Base-by-base conservation (phyloP, 2,888 invertebrate genomes). In the Fissipunctia ypsillon region DNA sequence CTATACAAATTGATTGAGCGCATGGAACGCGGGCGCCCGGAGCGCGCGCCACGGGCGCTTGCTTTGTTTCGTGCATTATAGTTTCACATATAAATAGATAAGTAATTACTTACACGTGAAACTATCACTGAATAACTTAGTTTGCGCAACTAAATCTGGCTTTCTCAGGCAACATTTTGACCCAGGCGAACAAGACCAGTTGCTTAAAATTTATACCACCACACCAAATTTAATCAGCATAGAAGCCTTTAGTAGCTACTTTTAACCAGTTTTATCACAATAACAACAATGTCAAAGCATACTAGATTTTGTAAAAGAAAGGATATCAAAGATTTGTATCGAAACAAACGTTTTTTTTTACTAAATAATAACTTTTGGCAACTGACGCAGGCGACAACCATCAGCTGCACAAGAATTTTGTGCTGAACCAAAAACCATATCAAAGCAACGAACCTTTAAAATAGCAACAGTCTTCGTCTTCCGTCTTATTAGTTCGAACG, bases 251-350 rank as follows among this genome's bases (percentile, higher is more conserved):
- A 38, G 10, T 60, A 19, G n/a, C n/a, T n/a, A 19, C 3, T 6
- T 63, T 2, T 28, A 50, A 16, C 28, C 16, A 10, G 1, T 31
- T 64, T 54, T n/a, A 31, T n/a, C 16, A 54, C n/a, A 64, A 31
- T 31, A 16, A 48, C 4, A 43, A 43, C 22, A 28, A 50, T 31
- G 5, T 54, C 22, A 14, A n/a, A 31, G 52, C 52, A 50, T 25
- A 43, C 67, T 31, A n/a, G 31, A 68, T 68, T 22, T 43, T 43
- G n/a, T n/a, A 31, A 31, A 67, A n/a, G 6, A 10, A 31, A n/a
- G 2, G 10, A 6, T n/a, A n/a, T 19, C 10, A 56, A 54, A n/a
- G n/a, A 52, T 64, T 31, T n/a, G n/a, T n/a, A 54, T n/a, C 52
- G 52, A 52, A 64, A 10, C 5, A 16, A 19, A 6, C 3, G 5